Conservation (phyloP, 2,113 vertebrate species). For the Rhynchopsitta pachyrhyncha region DNA sequence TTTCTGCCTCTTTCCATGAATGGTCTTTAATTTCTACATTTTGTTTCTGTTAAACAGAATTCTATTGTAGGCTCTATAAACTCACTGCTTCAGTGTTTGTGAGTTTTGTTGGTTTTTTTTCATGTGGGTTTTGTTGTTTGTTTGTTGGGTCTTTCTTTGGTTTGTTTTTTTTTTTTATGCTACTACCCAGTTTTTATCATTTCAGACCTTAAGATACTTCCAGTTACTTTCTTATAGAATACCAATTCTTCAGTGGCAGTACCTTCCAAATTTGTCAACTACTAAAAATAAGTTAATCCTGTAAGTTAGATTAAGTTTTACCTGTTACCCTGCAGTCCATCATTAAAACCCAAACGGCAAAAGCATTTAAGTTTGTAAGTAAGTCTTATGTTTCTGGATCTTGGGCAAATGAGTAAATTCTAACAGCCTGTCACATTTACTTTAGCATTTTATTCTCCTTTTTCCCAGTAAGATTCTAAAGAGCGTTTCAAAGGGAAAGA, state of each 20-base stretch:
- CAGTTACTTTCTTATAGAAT: not conserved
- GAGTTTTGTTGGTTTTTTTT: not conserved
- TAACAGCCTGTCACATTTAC: not conserved
- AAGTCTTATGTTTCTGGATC: not conserved
- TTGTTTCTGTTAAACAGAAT: not conserved
- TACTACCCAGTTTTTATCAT: not conserved
- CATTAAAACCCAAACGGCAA: not conserved
- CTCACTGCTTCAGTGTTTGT: not conserved
- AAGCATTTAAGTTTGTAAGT: not conserved
- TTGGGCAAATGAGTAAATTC: not conserved
- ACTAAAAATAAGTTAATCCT: not conserved
- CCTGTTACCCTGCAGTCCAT: not conserved
- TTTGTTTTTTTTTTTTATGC: not conserved
- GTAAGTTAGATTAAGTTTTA: not conserved
- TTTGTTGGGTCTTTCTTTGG: not conserved
- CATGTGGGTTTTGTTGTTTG: not conserved
- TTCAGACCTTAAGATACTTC: not conserved
- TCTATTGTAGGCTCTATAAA: not conserved
- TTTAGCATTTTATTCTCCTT: not conserved
- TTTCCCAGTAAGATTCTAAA: not conserved
- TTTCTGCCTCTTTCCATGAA: not conserved
- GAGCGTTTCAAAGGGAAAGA: not conserved
- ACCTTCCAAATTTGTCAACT: not conserved
- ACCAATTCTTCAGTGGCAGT: not conserved
- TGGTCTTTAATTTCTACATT: not conserved